Evolutionary conservation across 2,888 invertebrate species (phyloP), one percentile per base, ranked within the genome.

Genomic region (Hirtodrosophila histrioides): DNA sequence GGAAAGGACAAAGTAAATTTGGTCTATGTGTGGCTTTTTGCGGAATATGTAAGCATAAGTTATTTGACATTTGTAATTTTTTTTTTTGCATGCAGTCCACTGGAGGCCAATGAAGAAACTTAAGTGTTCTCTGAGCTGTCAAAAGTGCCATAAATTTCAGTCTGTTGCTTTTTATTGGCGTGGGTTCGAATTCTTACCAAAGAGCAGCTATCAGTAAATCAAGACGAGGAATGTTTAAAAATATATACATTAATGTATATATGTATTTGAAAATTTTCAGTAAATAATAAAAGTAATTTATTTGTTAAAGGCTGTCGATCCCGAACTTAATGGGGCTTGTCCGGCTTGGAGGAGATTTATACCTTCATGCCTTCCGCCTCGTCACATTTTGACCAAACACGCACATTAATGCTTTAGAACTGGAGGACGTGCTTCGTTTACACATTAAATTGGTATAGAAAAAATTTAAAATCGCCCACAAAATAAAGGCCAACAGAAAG

Each of bases 321-420:
- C 17, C 3, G 8, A 33, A 9, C 17, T 36, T 31, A 36, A 46
- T 36, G 44, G 49, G 43, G 49, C 51, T 11, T 43, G 46, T 41
- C 37, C 36, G n/a, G 49, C 23, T 33, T 11, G 9, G n/a, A 7
- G 39, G n/a, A 9, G 3, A 8, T 7, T 49, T 29, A 50, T 46
- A 29, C 48, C 37, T 46, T 50, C 9, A 49, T 41, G 27, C 41
- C 41, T 24, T 61, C 46, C 41, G 55, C 67, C 39, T 55, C 55
- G 40, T 51, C 58, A 65, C 65, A 57, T 63, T 46, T 45, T 68
- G 72, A 72, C 79, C 79, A 79, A 75, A 72, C 72, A 77, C 73
- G 79, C 63, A 72, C 76, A 67, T 72, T 72, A 76, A 69, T 79
- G 61, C 76, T 72, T 75, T 72, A 62, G 62, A 79, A 58, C 64